phyloP scores from a whole-genome alignment of 2,888 invertebrate species.

The Macrosoma leucophasiata region DNA sequence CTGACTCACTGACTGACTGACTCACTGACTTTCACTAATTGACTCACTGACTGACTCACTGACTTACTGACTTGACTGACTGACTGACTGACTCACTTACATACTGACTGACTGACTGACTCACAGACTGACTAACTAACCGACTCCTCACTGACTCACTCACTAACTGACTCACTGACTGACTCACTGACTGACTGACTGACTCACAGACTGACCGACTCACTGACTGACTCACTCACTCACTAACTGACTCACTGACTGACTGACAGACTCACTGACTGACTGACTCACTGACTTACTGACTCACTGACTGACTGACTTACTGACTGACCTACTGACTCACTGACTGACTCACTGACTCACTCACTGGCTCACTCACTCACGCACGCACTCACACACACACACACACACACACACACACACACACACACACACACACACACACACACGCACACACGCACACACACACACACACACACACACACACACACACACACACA shows the following conservation, averaged over 20 bases:
- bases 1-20: not conserved
- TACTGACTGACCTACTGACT: not conserved
- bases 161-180: not conserved
- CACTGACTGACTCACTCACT: not conserved
- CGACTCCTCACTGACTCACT: not conserved
- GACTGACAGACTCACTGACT: not conserved
- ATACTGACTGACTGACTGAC: not conserved
- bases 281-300: not conserved
- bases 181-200: not conserved
- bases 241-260: not conserved
- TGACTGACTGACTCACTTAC: not conserved
- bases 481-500: not conserved
- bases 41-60: not conserved
- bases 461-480: not conserved
- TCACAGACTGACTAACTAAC: not conserved
- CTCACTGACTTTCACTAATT: too few relatives aligned
- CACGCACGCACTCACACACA: not conserved
- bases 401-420: not conserved
- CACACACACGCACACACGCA: not conserved
- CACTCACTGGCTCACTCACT: not conserved
- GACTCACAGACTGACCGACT: constrained; percentile 1
- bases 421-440: not conserved
- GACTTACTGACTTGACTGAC: not conserved
- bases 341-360: not conserved
- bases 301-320: not conserved